Evolutionary conservation across 2,113 vertebrate species (phyloP).

Genomic region (Microcebus tavaratra): DNA sequence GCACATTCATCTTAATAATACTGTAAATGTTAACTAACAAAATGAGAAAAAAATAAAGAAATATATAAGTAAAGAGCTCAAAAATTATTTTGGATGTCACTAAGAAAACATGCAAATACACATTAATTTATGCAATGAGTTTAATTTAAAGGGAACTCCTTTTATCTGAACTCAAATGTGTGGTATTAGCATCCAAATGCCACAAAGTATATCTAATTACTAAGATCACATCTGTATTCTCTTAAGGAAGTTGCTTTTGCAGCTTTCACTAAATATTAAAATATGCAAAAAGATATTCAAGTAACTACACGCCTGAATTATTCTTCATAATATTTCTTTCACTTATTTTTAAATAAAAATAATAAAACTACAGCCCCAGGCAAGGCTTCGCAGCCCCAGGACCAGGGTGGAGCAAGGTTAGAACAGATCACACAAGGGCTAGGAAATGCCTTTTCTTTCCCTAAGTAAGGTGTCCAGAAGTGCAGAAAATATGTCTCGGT

Average conservation of each 20-base stretch:
- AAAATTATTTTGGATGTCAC: neutral
- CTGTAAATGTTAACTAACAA: neutral
- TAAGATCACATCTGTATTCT: neutral
- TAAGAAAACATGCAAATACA: neutral
- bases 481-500: neutral
- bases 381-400: neutral
- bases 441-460: neutral
- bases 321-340: constrained; percentile 10
- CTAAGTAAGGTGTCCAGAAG: neutral
- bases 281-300: neutral
- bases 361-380: neutral
- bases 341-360: neutral
- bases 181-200: neutral
- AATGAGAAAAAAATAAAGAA: neutral
- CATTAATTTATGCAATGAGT: neutral
- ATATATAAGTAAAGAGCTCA: neutral
- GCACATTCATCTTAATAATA: neutral
- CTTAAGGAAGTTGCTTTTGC: neutral
- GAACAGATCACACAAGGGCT: neutral
- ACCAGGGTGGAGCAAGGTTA: neutral
- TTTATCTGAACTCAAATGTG: neutral
- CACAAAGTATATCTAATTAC: neutral
- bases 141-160: neutral
- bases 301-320: neutral
- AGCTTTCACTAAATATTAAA: neutral